phyloP scores from a whole-genome alignment of 2,113 vertebrate species.

The Gallinago media region DNA sequence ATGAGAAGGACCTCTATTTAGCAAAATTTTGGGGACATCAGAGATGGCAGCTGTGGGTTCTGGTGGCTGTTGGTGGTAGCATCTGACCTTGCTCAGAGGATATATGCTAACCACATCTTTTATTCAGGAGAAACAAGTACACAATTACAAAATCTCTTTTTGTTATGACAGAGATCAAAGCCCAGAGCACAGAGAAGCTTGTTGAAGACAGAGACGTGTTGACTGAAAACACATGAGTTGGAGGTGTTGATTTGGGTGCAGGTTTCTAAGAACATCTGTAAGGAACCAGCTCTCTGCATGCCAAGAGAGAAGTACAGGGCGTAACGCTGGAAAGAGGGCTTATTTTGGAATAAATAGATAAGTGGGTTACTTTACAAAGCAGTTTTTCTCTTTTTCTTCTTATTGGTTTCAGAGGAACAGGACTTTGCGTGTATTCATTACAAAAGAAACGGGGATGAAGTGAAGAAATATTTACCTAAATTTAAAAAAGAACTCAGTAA shows the following conservation, averaged over 20 bases:
- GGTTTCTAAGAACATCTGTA: neutral
- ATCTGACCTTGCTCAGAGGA: neutral
- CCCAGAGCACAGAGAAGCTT: neutral
- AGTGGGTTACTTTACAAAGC: neutral
- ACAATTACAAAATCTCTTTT: neutral
- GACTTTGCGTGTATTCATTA: neutral
- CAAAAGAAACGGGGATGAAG: neutral
- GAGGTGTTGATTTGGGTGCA: neutral
- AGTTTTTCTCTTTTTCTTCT: neutral
- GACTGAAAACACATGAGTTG: neutral
- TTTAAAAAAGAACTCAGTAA: neutral
- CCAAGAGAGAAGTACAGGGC: neutral
- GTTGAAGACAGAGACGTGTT: neutral
- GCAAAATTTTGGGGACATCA: neutral
- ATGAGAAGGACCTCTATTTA: neutral
- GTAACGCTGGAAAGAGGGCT: rapidly evolving
- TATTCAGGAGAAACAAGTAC: neutral
- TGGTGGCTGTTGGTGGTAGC: neutral
- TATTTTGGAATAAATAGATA: neutral
- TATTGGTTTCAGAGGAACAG: neutral
- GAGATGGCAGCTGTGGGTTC: neutral
- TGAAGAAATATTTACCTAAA: neutral
- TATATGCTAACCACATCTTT: neutral
- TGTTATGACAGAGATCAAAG: neutral
- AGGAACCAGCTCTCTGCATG: neutral